phyloP scores from a whole-genome alignment of 2,797 vertebrate genomes.

The Etheostoma perlongum region DNA sequence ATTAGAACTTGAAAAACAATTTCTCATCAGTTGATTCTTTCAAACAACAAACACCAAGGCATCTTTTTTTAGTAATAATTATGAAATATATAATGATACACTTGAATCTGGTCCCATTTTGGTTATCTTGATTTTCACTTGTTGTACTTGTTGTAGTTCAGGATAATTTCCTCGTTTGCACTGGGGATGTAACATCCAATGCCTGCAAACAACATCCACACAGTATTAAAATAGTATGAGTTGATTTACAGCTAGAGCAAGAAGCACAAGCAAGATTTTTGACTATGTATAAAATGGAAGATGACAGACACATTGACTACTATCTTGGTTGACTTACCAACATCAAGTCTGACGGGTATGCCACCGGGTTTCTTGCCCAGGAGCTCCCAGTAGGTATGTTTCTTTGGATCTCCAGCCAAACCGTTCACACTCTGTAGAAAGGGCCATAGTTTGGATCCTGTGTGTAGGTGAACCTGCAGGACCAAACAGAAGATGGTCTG shows the following conservation, averaged over 20 bases:
- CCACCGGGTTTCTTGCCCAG: constrained; percentile 42
- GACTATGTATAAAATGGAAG: not conserved
- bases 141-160: constrained; percentile 60
- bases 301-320: not conserved
- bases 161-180: constrained; percentile 57
- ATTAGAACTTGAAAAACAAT: too few species aligned
- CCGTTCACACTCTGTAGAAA: constrained; percentile 77
- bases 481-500: not conserved
- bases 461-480: constrained; percentile 60
- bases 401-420: constrained; percentile 36
- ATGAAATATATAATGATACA: too few species aligned
- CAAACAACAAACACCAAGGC: too few species aligned
- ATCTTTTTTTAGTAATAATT: too few species aligned
- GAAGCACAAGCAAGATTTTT: too few species aligned
- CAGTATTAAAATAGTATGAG: too few species aligned
- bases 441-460: constrained; percentile 68
- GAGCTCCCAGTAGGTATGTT: constrained; percentile 74
- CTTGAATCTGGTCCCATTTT: not conserved
- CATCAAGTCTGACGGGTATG: constrained; percentile 37
- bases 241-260: not conserved
- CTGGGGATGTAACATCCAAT: constrained; percentile 77
- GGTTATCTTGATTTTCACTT: constrained; percentile 22
- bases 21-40: too few species aligned
- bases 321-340: constrained; percentile 64
- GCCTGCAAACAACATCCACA: constrained; percentile 55